Evolutionary conservation across 30 jellyfish, hydroid and myxozoan species (phyloP).

Genomic region (Aurelia coerulea): DNA sequence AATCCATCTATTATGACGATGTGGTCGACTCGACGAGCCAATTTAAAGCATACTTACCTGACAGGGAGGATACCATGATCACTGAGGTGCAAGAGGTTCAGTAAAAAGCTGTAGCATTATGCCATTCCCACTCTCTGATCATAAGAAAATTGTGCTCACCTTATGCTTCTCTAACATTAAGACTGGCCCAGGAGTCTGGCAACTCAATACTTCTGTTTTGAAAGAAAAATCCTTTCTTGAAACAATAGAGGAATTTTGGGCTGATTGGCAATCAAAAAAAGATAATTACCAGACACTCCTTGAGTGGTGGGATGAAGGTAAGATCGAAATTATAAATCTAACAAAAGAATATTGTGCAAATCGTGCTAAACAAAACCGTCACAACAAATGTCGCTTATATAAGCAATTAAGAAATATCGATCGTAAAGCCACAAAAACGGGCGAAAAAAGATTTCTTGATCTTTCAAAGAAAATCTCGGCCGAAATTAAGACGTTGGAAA

Average conservation of each 20-base stretch:
- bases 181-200: conserved; percentile 18
- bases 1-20: no score
- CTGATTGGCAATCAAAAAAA: not conserved
- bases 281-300: not conserved
- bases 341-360: not conserved
- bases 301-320: conserved; percentile 20
- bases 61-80: no score
- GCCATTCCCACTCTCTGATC: conserved; percentile 24
- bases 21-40: no score
- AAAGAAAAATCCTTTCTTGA: not conserved
- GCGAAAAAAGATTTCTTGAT: not conserved
- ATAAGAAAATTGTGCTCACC: not conserved
- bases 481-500: not conserved
- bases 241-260: not conserved
- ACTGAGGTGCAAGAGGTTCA: not conserved
- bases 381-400: not conserved
- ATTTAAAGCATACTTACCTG: no score
- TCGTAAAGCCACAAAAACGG: conserved; percentile 14
- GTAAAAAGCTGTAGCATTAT: not conserved
- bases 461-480: not conserved
- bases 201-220: conserved; percentile 4
- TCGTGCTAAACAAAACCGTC: not conserved
- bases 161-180: not conserved
- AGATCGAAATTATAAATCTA: not conserved
- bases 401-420: conserved; percentile 16